phyloP scores from a whole-genome alignment of 2,888 invertebrate species.

The Apodemia hepburni region DNA sequence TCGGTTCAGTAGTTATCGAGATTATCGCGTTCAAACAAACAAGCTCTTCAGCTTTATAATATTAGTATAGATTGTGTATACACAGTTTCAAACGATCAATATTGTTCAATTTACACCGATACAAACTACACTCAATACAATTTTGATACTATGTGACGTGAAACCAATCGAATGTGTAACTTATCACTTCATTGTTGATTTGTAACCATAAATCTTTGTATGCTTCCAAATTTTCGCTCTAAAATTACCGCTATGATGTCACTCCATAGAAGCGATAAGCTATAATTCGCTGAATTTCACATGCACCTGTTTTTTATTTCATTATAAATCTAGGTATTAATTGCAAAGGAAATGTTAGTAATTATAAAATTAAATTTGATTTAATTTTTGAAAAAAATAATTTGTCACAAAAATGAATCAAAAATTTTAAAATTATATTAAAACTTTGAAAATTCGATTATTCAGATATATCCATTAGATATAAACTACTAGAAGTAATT shows the following conservation, averaged over 20 bases:
- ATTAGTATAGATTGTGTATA: too few relatives aligned
- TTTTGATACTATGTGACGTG: neutral
- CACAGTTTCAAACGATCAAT: too few relatives aligned
- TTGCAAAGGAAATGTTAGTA: neutral
- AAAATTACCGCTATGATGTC: neutral
- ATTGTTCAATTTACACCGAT: neutral
- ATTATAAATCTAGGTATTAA: neutral
- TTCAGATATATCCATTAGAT: too few relatives aligned
- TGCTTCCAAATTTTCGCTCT: neutral
- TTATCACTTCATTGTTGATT: slow-evolving; percentile 2
- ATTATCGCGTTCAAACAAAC: too few relatives aligned
- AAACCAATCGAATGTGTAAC: slow-evolving; percentile 8
- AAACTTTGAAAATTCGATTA: too few relatives aligned
- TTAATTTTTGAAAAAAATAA: neutral
- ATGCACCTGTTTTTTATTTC: neutral
- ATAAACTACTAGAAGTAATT: too few relatives aligned
- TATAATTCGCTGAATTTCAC: slow-evolving; percentile 13
- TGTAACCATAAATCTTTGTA: neutral
- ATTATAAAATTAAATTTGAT: too few relatives aligned
- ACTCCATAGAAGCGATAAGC: slow-evolving; percentile 14
- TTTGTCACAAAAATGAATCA: neutral
- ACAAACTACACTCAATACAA: neutral
- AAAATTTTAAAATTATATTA: too few relatives aligned
- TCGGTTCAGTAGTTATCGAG: too few relatives aligned
- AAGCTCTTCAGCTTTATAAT: too few relatives aligned